Base-by-base conservation (phyloP, 2,113 vertebrate species). In the Gadus macrocephalus region DNA sequence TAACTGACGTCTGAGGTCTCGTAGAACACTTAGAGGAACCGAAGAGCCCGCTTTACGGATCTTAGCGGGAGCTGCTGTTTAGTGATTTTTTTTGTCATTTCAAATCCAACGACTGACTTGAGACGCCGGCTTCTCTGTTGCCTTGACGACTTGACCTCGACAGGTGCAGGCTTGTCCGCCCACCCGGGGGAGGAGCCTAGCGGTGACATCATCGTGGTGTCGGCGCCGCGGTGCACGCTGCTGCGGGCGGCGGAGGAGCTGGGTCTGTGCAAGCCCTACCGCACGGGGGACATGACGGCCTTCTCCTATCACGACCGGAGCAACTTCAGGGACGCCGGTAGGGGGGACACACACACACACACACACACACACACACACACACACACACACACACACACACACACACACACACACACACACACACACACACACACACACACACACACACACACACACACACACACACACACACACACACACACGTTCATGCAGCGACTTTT, bases 161-260 rank as follows among this genome's bases (percentile, higher is more conserved):
- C 75, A 93, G 92, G 92, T 4, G 91, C 91, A 53, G 84, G 72
- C 0, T 77, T 93, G 20, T 63, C 93, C 55, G 91, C 89, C 59
- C 92, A 93, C 58, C 91, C 92, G 0, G 93, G 92, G 0, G 92
- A 93, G 62, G 92, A 93, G 5, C 85, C 87, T 68, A 78, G 66
- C 4, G 88, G 91, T 17, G 83, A 92, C 77, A 81, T 92, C 73
- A 89, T 94, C 8, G 72, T 92, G 60, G 77, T 94, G 22, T 90
- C 92, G 0, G 92, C 92, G 7, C 89, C 93, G 1, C 87, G 86
- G 35, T 93, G 92, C 55, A 91, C 90, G 0, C 82, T 93, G 11
- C 86, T 92, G 0, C 82, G 58, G 61, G 86, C 89, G 62, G 78
- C 91, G 0, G 92, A 94, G 65, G 87, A 91, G 58, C 69, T 93